These are phyloP conservation scores for Heliconius ethilla DNA, from an alignment of 2,888 invertebrate species.

Conservation along the genomic window DNA sequence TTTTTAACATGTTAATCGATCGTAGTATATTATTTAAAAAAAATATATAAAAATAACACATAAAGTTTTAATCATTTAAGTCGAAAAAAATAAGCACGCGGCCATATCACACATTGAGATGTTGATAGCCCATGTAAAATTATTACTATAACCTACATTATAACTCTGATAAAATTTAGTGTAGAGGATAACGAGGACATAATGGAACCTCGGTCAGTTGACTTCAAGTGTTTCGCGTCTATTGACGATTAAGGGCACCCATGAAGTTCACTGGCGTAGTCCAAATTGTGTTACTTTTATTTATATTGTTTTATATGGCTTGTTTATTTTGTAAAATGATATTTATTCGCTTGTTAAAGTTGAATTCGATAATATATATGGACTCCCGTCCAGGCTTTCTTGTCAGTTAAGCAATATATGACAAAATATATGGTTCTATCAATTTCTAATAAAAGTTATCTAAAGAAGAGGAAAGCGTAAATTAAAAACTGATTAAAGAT, in stretches of 20 bases:
- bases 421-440: background rate
- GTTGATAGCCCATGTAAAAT: background rate
- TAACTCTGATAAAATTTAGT: constrained; percentile 11
- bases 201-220: constrained; percentile 26
- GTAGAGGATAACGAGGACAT: constrained; percentile 26
- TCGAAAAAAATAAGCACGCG: background rate
- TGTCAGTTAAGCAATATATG: background rate
- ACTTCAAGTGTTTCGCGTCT: constrained; percentile 22
- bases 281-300: constrained; percentile 12
- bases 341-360: too few relatives aligned
- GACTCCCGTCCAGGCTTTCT: background rate
- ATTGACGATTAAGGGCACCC: constrained; percentile 22
- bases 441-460: background rate
- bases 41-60: too few relatives aligned
- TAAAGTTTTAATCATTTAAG: background rate
- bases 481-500: too few relatives aligned
- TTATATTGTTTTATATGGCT: background rate
- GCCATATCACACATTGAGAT: background rate
- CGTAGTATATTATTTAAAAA: too few relatives aligned
- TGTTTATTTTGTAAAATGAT: background rate
- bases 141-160: background rate
- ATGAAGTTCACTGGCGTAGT: constrained; percentile 17
- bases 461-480: too few relatives aligned
- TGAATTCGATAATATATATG: background rate
- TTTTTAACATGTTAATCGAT: too few relatives aligned